Conservation (phyloP, 2,888 invertebrate genomes). For the Lottia scabra region DNA sequence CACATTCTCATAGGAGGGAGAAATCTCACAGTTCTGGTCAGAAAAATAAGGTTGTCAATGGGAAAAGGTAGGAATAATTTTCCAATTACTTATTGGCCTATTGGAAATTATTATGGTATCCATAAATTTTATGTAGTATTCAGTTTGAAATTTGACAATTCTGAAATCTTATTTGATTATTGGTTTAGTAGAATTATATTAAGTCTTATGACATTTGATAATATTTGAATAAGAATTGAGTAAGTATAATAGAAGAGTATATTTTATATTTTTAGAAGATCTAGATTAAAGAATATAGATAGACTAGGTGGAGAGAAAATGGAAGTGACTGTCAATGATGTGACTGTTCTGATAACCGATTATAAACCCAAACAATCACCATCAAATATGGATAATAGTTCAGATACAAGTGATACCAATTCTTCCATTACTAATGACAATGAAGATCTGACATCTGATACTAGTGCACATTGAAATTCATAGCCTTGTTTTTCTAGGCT, state of each 20-base stretch:
- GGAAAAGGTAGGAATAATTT: not conserved
- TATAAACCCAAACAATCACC: constrained; percentile 70
- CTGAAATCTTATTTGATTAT: no score
- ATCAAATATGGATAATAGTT: constrained; percentile 38
- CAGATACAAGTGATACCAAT: constrained; percentile 55
- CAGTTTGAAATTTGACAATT: no score
- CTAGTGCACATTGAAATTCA: constrained; percentile 17
- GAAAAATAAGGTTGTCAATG: constrained; percentile 15
- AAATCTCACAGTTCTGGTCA: not conserved
- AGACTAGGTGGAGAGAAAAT: constrained; percentile 91
- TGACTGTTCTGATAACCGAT: constrained; percentile 97
- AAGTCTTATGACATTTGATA: no score
- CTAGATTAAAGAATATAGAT: constrained; percentile 87
- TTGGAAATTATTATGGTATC: no score
- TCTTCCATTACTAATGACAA: constrained; percentile 37
- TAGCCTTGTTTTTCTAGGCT: not conserved
- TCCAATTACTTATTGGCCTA: no score
- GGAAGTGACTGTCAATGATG: constrained; percentile 96
- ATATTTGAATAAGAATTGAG: no score
- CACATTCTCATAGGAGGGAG: not conserved
- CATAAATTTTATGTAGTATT: no score
- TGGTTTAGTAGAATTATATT: no score
- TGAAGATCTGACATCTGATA: constrained; percentile 29
- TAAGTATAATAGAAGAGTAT: no score
- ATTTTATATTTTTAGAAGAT: constrained; percentile 71